A percentile compares a stretch with the other conserved stretches of the same genome.
phyloP scores from a whole-genome alignment of 2,113 vertebrate species.

The Mastomys natalensis region DNA sequence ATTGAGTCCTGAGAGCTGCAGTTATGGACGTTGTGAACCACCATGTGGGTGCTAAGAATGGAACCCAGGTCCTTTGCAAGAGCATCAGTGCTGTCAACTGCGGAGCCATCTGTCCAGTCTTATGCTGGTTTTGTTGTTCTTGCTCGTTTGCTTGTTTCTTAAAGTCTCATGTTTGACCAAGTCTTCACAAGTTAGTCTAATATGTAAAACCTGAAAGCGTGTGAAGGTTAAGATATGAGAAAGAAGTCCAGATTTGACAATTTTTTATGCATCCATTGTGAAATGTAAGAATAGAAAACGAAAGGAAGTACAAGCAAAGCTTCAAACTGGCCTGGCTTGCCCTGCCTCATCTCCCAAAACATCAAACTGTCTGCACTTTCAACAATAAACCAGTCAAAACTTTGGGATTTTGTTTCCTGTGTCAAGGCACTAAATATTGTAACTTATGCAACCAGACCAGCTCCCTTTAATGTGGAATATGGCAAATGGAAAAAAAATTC shows the following conservation, averaged over 20 bases:
- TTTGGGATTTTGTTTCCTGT: slow-evolving; percentile 6
- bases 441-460: neutral
- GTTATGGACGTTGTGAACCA: neutral
- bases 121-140: neutral
- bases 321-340: neutral
- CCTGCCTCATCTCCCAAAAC: neutral
- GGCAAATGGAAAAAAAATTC: neutral
- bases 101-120: neutral
- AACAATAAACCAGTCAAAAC: neutral
- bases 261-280: neutral
- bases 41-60: neutral
- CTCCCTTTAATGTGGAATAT: neutral
- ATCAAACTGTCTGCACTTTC: neutral
- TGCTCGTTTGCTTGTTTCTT: neutral
- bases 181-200: neutral
- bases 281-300: neutral
- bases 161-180: slow-evolving; percentile 24
- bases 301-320: slow-evolving; percentile 23
- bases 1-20: neutral
- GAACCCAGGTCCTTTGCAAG: neutral
- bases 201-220: neutral
- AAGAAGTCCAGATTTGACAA: neutral
- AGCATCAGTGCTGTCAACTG: neutral
- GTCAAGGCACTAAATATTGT: neutral
- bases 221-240: neutral